Percentiles rank a stretch among this genome's conserved stretches.
phyloP scores from a whole-genome alignment of 2,113 vertebrate species.

The Microtus richardsoni region DNA sequence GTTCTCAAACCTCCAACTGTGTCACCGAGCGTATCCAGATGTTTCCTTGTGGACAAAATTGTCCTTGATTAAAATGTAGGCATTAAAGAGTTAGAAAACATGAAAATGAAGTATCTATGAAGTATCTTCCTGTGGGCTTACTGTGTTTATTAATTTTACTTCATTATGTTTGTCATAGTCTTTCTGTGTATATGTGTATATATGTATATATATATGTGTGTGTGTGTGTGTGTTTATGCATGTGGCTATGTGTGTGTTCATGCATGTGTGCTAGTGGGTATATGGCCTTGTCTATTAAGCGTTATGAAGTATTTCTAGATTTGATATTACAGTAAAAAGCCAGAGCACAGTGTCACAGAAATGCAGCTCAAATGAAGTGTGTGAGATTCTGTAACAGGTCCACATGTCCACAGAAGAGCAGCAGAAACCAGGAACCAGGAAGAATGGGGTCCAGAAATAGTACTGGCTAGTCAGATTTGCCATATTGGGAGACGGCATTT shows the following conservation, averaged over 20 bases:
- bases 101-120: neutral
- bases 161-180: neutral
- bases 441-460: neutral
- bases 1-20: neutral
- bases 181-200: neutral
- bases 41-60: neutral
- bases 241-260: neutral
- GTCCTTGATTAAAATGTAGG: neutral
- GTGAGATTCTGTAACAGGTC: neutral
- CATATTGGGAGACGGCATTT: conserved; percentile 4
- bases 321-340: neutral
- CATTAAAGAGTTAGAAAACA: neutral
- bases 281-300: neutral
- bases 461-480: neutral
- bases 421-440: neutral
- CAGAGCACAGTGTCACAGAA: neutral
- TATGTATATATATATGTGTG: neutral
- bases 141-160: neutral
- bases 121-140: neutral
- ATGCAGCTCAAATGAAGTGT: neutral
- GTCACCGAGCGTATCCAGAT: neutral
- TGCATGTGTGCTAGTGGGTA: neutral
- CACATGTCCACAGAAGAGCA: neutral
- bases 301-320: neutral
- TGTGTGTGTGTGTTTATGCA: neutral